A percentile compares a stretch with the other conserved stretches of the same genome.
Evolutionary conservation across 2,797 vertebrate genomes (phyloP).

Genomic region (Chaetophractus vellerosus): DNA sequence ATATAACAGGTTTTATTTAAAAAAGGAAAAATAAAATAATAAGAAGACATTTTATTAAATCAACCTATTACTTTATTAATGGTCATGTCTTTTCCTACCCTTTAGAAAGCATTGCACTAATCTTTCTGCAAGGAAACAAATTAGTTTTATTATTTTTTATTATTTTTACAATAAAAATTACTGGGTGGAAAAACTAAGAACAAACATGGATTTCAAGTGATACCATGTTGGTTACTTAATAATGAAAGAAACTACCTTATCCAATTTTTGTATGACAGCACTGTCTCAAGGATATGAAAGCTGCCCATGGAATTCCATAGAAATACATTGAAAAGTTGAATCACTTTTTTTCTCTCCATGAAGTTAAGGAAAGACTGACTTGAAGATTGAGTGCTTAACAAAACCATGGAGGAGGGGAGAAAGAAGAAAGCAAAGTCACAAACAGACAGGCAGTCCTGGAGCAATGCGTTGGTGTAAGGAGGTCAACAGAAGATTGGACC

Average conservation of each 20-base stretch:
- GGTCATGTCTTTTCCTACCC: not conserved
- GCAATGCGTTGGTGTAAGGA: not conserved
- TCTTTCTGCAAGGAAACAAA: not conserved
- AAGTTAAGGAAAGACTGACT: not conserved
- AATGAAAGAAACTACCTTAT: slow-evolving; percentile 63
- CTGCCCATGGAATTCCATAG: slow-evolving; percentile 48
- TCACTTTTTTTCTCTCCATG: slow-evolving; percentile 1
- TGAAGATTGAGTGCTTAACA: slow-evolving; percentile 37
- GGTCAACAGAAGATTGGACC: not conserved
- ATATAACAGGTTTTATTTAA: slow-evolving; percentile 52
- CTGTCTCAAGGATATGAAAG: slow-evolving; percentile 28
- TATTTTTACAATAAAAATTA: slow-evolving; percentile 35
- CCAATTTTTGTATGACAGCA: slow-evolving; percentile 39
- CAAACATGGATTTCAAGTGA: not conserved
- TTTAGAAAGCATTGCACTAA: slow-evolving; percentile 63
- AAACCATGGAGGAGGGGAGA: not conserved
- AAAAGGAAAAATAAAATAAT: not conserved
- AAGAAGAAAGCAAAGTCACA: slow-evolving; percentile 67
- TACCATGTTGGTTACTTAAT: not conserved
- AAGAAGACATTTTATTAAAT: slow-evolving; percentile 16
- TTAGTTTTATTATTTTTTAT: slow-evolving; percentile 36
- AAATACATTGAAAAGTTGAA: slow-evolving; percentile 54
- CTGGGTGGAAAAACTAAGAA: not conserved
- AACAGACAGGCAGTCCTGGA: slow-evolving; percentile 60
- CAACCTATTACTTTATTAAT: slow-evolving; percentile 44